Conservation (phyloP, 64 coral and sea anemone species). For the Porites australiensis region DNA sequence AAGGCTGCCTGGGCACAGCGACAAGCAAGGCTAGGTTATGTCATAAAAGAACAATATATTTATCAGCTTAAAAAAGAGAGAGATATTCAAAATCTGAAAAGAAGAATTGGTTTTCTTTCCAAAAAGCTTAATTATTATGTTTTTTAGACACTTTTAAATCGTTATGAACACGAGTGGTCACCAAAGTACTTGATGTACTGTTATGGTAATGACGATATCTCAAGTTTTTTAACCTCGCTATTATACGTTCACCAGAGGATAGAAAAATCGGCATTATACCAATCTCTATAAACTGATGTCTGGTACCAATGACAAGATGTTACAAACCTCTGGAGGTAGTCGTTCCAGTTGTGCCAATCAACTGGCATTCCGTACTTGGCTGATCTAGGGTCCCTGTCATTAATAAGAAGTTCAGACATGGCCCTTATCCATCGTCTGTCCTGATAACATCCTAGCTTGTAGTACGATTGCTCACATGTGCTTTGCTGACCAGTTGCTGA, state of each 20-base stretch:
- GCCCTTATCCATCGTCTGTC: conserved; percentile 15
- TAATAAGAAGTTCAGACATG: conserved; percentile 32
- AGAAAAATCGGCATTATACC: too few relatives aligned
- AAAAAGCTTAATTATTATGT: too few relatives aligned
- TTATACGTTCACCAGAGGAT: too few relatives aligned
- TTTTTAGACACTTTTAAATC: too few relatives aligned
- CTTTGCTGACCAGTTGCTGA: background rate
- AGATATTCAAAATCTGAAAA: too few relatives aligned
- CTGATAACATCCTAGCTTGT: conserved; percentile 43
- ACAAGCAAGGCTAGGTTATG: background rate
- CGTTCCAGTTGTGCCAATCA: conserved; percentile 5
- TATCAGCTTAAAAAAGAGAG: too few relatives aligned
- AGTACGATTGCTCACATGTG: conserved; percentile 6
- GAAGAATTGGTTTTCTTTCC: too few relatives aligned
- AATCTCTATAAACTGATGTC: too few relatives aligned
- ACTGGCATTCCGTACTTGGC: background rate
- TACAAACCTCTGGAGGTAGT: conserved; percentile 36
- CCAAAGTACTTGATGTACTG: too few relatives aligned
- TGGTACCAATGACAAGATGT: background rate
- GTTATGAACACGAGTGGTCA: too few relatives aligned
- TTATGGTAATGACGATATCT: too few relatives aligned
- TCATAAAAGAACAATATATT: background rate
- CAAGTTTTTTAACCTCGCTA: too few relatives aligned
- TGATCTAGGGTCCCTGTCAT: background rate
- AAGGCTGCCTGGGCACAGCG: conserved; percentile 15